phyloP scores from a whole-genome alignment of 2,888 invertebrate genomes.

The Lycocerus yunnanus region DNA sequence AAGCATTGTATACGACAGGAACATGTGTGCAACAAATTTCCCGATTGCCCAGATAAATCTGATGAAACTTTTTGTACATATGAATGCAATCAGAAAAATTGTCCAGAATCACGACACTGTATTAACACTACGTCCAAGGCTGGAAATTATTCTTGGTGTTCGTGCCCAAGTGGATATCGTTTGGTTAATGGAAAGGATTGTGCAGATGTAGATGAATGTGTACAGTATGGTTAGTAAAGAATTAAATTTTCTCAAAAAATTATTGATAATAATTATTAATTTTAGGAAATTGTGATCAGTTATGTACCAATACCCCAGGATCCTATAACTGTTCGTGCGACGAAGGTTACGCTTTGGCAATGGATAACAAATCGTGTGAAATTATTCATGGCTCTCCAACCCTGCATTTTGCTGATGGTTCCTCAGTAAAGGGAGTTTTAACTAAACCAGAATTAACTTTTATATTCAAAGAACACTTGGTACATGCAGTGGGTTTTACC shows the following conservation, averaged over 20 bases:
- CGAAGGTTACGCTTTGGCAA: constrained; percentile 58
- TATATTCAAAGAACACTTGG: constrained; percentile 58
- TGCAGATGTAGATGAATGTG: constrained; percentile 69
- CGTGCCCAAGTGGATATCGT: constrained; percentile 59
- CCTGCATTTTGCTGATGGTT: constrained; percentile 70
- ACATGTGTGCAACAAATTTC: constrained; percentile 60
- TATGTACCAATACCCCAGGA: constrained; percentile 64
- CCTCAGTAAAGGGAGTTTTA: constrained; percentile 67
- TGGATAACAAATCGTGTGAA: constrained; percentile 61
- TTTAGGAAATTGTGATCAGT: constrained; percentile 67
- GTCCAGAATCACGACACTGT: constrained; percentile 47
- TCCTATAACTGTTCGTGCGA: constrained; percentile 69
- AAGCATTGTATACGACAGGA: constrained; percentile 59
- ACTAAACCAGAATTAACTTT: constrained; percentile 61
- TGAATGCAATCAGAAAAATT: background rate
- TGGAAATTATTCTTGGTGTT: constrained; percentile 59
- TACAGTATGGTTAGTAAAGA: constrained; percentile 57
- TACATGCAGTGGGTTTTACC: constrained; percentile 69
- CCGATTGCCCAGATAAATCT: constrained; percentile 65
- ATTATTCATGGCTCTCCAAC: constrained; percentile 65
- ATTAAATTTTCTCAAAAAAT: background rate
- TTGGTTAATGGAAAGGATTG: constrained; percentile 56
- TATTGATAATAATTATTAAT: background rate
- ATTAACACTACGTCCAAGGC: constrained; percentile 52
- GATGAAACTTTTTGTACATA: constrained; percentile 60